phyloP scores from a whole-genome alignment of 2,888 invertebrate genomes.

The Pandemis heparana region DNA sequence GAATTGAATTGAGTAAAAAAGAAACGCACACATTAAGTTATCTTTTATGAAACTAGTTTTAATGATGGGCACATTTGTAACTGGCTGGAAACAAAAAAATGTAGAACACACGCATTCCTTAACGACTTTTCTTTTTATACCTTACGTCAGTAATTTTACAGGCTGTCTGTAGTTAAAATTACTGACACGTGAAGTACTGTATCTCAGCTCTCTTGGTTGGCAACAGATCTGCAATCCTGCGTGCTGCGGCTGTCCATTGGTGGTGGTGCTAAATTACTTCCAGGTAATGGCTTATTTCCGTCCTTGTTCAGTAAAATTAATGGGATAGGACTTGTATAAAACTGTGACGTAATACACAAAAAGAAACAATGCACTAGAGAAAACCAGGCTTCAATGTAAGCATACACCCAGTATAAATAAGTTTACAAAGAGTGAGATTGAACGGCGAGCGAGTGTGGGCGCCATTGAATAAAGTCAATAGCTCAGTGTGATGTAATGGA shows the following conservation, averaged over 20 bases:
- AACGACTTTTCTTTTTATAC: too few relatives aligned
- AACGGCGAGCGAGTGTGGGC: conserved; percentile 49
- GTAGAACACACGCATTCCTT: too few relatives aligned
- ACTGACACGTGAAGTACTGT: too few relatives aligned
- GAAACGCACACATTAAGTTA: background rate
- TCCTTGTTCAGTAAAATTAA: background rate
- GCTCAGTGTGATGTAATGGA: conserved; percentile 40
- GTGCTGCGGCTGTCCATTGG: too few relatives aligned
- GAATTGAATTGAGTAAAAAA: background rate
- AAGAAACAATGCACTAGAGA: conserved; percentile 7
- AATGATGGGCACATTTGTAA: too few relatives aligned
- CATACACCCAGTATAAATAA: conserved; percentile 25
- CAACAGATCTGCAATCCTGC: too few relatives aligned
- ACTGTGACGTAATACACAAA: background rate
- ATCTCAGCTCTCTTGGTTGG: too few relatives aligned
- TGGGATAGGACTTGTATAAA: background rate
- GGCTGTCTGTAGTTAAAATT: too few relatives aligned
- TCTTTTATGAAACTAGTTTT: background rate
- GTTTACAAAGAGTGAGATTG: conserved; percentile 23
- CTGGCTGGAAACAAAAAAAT: too few relatives aligned
- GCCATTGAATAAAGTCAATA: conserved; percentile 55
- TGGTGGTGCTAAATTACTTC: too few relatives aligned
- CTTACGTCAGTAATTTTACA: too few relatives aligned
- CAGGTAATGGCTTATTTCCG: too few relatives aligned
- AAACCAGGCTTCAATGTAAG: conserved; percentile 12